A percentile compares a stretch with the other conserved stretches of the same genome.
Conservation (phyloP, 2,888 invertebrate genomes). For the Acrobasis consociella region DNA sequence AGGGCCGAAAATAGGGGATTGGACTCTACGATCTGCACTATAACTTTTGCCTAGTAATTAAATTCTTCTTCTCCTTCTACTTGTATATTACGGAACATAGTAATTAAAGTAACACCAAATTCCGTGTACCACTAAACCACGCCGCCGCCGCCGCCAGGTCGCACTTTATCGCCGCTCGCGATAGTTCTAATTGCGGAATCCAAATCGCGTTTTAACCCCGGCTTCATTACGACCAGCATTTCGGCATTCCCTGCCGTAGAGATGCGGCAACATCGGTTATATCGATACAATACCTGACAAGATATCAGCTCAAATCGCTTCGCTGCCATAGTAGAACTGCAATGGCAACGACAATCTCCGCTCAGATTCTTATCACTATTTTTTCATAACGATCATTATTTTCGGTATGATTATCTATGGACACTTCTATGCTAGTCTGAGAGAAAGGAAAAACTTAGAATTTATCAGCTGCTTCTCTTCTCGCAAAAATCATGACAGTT, state of each 20-base stretch:
- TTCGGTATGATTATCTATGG: too few relatives aligned
- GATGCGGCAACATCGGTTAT: background rate
- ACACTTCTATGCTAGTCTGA: too few relatives aligned
- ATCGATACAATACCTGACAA: background rate
- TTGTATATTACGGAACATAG: background rate
- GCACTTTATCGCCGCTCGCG: constrained; percentile 19
- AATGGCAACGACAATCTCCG: background rate
- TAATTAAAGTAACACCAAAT: constrained; percentile 9
- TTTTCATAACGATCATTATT: too few relatives aligned
- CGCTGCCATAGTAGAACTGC: too few relatives aligned
- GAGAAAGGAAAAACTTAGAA: too few relatives aligned
- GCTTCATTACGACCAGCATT: constrained; percentile 45
- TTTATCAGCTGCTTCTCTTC: too few relatives aligned
- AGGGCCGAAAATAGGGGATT: too few relatives aligned
- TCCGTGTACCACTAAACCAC: constrained; percentile 6
- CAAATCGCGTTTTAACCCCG: constrained; percentile 42
- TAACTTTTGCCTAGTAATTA: background rate
- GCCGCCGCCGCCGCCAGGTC: constrained; percentile 20
- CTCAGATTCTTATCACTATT: background rate
- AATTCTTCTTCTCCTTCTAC: background rate
- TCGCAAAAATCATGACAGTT: too few relatives aligned
- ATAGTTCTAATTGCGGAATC: constrained; percentile 50
- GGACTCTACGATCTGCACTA: too few relatives aligned
- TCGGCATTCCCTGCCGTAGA: background rate
- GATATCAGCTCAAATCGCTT: background rate